Evolutionary conservation across 2,888 invertebrate species (phyloP), one percentile per base, ranked within the genome.

Genomic region (Caenorhabditis wallacei): DNA sequence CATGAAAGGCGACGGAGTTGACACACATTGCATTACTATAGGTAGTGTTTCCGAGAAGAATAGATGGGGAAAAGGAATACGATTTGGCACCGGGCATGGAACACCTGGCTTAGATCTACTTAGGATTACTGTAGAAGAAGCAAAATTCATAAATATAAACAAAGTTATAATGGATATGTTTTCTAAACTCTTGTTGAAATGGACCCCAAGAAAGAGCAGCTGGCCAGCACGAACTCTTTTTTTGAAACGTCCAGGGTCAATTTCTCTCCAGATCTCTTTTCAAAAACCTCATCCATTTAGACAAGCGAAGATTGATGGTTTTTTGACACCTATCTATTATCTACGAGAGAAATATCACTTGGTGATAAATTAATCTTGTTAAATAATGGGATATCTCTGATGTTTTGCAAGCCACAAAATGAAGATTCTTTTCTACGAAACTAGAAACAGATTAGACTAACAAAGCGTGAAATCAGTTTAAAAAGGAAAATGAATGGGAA

Each of bases 11-110:
- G 35, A 51, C 20, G 56, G 24, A 37, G 54, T 40, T 53, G 64
- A 30, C 61, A 54, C 68, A 66, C 68, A 68, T 35, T 16, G 51
- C 16, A 51, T 51, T 64, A 64, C 64, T 64, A 26, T 64, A 57
- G 35, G 57, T 57, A 35, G 18, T 57, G 13, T 57, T n/a, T 35
- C 3, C 1, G 20, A 16, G 37, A 59, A 37, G 59, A 57, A 35
- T 7, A 18, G 18, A n/a, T n/a, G 18, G 8, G 22, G 13, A 40
- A 40, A 16, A 40, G 16, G 16, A 40, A 40, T 13, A 13, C 40
- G 40, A 40, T 8, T 40, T 40, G 40, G 40, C 16, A 40, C 10
- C 13, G 40, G 11, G 40, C 40, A 40, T 40, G 40, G 11, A 2
- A 40, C 11, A 40, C 16, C 11, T 40, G 40, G 13, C 4, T 11